Conservation (phyloP, 2,888 invertebrate species). For the Nomada goodeniana region DNA sequence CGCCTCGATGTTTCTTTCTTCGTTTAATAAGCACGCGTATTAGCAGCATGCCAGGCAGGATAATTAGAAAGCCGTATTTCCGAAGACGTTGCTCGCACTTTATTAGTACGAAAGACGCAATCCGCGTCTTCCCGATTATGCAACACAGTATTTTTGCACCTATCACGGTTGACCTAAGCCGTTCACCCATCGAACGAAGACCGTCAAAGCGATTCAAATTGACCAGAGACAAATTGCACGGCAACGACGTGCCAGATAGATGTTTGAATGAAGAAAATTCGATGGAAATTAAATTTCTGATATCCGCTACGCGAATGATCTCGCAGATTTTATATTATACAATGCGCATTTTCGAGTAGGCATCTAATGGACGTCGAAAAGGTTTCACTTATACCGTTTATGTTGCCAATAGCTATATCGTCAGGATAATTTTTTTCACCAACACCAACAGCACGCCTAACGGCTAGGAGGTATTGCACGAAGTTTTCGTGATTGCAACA, state of each 20-base stretch:
- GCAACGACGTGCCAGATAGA: background rate
- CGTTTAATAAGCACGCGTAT: conserved; percentile 40
- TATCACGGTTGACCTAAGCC: conserved; percentile 25
- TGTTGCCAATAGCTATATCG: too few species aligned
- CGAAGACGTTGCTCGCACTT: conserved; percentile 53
- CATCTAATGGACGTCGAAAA: background rate
- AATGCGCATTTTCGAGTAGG: background rate
- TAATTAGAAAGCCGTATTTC: conserved; percentile 65
- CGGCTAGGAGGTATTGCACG: background rate
- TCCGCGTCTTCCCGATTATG: conserved; percentile 45
- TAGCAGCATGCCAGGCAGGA: conserved; percentile 29
- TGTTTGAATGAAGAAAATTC: background rate
- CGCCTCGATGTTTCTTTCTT: conserved; percentile 25
- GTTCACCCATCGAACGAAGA: conserved; percentile 15
- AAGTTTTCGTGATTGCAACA: conserved; percentile 35
- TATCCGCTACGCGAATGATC: background rate
- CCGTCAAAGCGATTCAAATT: conserved; percentile 1
- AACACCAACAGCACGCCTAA: background rate
- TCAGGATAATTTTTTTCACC: background rate
- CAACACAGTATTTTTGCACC: conserved; percentile 55
- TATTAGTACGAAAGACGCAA: conserved; percentile 62
- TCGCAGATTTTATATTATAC: background rate
- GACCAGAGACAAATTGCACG: background rate
- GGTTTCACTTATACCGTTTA: too few species aligned
- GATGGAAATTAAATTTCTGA: background rate